Conservation (phyloP, 2,888 invertebrate genomes). For the Epinotia nisella region DNA sequence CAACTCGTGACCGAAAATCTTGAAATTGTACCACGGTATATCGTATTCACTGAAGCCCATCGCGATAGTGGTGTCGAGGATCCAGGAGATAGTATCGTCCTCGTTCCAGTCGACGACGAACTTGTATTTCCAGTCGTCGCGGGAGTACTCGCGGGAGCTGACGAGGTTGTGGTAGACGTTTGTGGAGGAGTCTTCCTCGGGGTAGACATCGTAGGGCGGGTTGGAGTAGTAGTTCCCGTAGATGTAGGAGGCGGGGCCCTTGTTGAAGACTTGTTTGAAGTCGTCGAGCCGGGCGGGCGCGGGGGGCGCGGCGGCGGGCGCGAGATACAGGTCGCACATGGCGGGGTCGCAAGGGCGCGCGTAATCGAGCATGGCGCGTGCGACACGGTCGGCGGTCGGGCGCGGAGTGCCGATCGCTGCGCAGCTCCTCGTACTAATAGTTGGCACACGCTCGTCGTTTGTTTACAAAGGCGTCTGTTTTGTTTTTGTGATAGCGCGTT, state of each 20-base stretch:
- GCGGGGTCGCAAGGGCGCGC: slow-evolving; percentile 78
- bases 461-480: slow-evolving; percentile 61
- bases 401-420: slow-evolving; percentile 56
- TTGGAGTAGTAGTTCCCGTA: slow-evolving; percentile 74
- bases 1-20: slow-evolving; percentile 69
- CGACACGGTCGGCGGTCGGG: slow-evolving; percentile 59
- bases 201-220: slow-evolving; percentile 68
- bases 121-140: slow-evolving; percentile 83
- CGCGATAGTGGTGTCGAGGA: slow-evolving; percentile 70
- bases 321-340: slow-evolving; percentile 75
- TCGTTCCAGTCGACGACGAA: slow-evolving; percentile 82
- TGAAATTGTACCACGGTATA: slow-evolving; percentile 76
- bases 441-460: slow-evolving; percentile 64
- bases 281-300: slow-evolving; percentile 78
- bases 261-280: slow-evolving; percentile 77
- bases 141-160: slow-evolving; percentile 67
- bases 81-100: slow-evolving; percentile 85
- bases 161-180: slow-evolving; percentile 77
- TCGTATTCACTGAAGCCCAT: slow-evolving; percentile 73
- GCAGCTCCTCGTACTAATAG: slow-evolving; percentile 62
- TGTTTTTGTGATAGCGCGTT: slow-evolving; percentile 41
- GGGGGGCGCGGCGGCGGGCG: slow-evolving; percentile 64
- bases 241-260: slow-evolving; percentile 70
- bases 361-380: slow-evolving; percentile 77
- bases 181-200: slow-evolving; percentile 69